phyloP scores from a whole-genome alignment of 2,888 invertebrate genomes.

The Lasius platythorax region DNA sequence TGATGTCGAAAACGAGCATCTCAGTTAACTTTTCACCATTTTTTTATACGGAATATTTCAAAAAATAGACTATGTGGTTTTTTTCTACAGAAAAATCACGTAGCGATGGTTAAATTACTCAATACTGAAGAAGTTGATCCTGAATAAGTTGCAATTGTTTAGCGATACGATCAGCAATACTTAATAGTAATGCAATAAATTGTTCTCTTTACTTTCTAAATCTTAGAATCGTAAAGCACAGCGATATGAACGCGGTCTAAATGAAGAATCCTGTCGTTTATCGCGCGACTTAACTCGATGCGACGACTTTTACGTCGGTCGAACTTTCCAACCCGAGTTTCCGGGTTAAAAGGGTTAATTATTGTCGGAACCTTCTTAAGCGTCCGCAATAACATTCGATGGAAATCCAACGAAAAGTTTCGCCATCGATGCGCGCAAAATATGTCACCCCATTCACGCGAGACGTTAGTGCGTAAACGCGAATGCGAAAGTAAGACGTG shows the following conservation, averaged over 20 bases:
- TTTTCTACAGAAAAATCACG: not conserved
- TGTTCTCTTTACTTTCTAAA: slow-evolving; percentile 11
- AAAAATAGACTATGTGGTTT: not conserved
- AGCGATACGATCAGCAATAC: not conserved
- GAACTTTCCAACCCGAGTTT: slow-evolving; percentile 48
- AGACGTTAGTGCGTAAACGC: not conserved
- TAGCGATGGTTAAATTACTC: not conserved
- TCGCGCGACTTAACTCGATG: slow-evolving; percentile 47
- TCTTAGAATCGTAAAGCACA: not conserved
- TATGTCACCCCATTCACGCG: not conserved
- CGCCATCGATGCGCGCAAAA: slow-evolving; percentile 10
- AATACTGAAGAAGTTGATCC: not conserved
- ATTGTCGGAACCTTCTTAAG: slow-evolving; percentile 54
- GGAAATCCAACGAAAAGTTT: slow-evolving; percentile 32
- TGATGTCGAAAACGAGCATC: not conserved
- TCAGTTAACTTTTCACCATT: not conserved
- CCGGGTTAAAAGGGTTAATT: slow-evolving; percentile 40
- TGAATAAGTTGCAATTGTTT: slow-evolving; percentile 14
- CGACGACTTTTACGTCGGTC: slow-evolving; percentile 50
- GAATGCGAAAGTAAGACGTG: not conserved
- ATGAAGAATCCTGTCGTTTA: slow-evolving; percentile 29
- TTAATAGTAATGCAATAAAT: not conserved
- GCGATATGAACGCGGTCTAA: slow-evolving; percentile 16
- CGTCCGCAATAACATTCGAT: slow-evolving; percentile 23
- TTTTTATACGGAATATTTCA: not conserved